Evolutionary conservation across 2,888 invertebrate species (phyloP), one percentile per base, ranked within the genome.

Genomic region (Rhingia rostrata): DNA sequence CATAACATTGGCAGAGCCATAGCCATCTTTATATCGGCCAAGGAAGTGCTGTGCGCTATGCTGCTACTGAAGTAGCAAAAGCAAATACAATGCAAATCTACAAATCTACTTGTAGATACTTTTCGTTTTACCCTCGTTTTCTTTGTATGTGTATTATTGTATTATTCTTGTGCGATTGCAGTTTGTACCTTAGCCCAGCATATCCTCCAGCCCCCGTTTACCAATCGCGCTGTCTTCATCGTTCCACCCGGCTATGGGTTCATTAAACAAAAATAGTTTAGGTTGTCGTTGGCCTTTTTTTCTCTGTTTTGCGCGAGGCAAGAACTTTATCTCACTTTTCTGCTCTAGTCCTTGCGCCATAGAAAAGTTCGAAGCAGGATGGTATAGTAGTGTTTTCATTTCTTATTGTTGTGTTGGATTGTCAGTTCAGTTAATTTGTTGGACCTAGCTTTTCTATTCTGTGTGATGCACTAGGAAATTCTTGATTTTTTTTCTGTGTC

Each of bases 221-320:
- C 41, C 22, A 22, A 56, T 47, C 53, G 60, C 47, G 14, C 58
- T 0, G 22, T 9, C 39, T 32, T 41, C n/a, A 53, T 56, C 67
- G 56, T 45, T n/a, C 47, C 49, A 30, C 6, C 12, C 56, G 79
- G 79, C 83, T 63, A 37, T 79, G 79, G 79, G 83, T 79, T 2
- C 79, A 83, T 83, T 83, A 83, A 83, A 83, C 73, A 83, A 83
- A 83, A 83, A 83, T 83, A 79, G 83, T 83, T 83, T 83, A 83
- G 83, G 78, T 83, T 83, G 79, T 83, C 78, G 83, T 83, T 83
- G 83, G 79, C 69, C 79, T 73, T 83, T 83, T 78, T 22, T 22
- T 22, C 22, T 22, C 22, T 22, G 22, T 22, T 22, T 22, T 22
- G 22, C 64, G 78, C 63, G 73, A 69, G 45, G 83, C 73, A 73